Conservation (phyloP, 2,888 invertebrate genomes). For the Bombylius major region DNA sequence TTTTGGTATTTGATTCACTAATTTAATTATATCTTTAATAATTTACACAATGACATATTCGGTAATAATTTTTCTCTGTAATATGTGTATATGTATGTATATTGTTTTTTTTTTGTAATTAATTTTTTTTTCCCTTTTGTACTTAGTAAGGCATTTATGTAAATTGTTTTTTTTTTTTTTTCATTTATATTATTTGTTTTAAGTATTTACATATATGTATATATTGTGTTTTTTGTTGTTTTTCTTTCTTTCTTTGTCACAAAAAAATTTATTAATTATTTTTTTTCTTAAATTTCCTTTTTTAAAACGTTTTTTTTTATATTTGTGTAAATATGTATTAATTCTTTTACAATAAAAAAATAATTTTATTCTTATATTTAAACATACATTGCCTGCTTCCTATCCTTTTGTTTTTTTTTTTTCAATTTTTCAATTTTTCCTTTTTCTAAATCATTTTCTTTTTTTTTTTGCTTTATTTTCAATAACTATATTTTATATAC, state of each 20-base stretch:
- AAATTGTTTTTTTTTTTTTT: slow-evolving; percentile 7
- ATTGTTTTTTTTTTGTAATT: slow-evolving; percentile 1
- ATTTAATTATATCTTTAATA: too few species aligned
- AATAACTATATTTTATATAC: slow-evolving; percentile 2
- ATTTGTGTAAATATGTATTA: too few species aligned
- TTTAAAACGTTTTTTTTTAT: neutral
- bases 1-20: too few species aligned
- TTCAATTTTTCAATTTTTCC: neutral
- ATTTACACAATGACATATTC: too few species aligned
- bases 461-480: slow-evolving; percentile 6
- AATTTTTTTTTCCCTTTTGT: slow-evolving; percentile 7
- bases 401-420: neutral
- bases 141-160: slow-evolving; percentile 14
- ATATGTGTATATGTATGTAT: neutral
- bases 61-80: neutral
- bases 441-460: slow-evolving; percentile 7
- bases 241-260: too few species aligned
- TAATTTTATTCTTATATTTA: too few species aligned
- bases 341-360: too few species aligned
- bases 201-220: too few species aligned
- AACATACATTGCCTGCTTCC: too few species aligned
- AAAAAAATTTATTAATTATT: neutral
- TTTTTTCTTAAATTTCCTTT: neutral
- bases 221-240: too few species aligned
- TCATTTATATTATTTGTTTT: slow-evolving; percentile 2